Percentiles rank a stretch among this genome's conserved stretches.
Conservation (phyloP, 2,113 vertebrate genomes). For the Clarias gariepinus region DNA sequence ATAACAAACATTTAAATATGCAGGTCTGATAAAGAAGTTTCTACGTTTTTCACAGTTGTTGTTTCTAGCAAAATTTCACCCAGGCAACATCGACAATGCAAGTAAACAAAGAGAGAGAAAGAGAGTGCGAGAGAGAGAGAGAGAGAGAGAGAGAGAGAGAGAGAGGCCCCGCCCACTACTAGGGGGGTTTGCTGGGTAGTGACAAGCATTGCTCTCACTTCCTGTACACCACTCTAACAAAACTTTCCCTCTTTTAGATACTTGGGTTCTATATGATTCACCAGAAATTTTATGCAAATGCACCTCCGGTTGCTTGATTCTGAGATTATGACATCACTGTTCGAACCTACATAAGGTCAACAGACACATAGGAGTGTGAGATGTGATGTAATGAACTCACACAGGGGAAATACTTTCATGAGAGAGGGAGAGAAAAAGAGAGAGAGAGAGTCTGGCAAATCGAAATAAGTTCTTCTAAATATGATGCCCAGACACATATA, state of each 20-base stretch:
- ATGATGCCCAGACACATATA: constrained; percentile 3
- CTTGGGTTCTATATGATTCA: constrained; percentile 56
- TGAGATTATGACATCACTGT: constrained; percentile 30
- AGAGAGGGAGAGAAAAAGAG: neutral
- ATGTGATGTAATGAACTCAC: constrained; percentile 38
- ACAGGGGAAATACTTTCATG: constrained; percentile 38
- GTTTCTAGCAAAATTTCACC: neutral
- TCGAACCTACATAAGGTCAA: constrained; percentile 46
- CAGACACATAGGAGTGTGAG: constrained; percentile 4
- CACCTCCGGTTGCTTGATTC: neutral
- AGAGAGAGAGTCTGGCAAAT: neutral
- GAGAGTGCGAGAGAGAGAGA: constrained; percentile 20
- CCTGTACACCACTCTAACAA: constrained; percentile 41
- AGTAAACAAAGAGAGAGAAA: constrained; percentile 43
- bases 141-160: constrained; percentile 9
- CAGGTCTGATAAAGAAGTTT: neutral
- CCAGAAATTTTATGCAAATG: constrained; percentile 64
- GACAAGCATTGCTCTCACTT: constrained; percentile 46
- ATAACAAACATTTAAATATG: neutral
- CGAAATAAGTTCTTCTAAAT: constrained; percentile 8
- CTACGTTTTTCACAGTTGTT: neutral
- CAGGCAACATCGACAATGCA: constrained; percentile 35
- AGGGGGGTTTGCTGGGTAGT: constrained; percentile 36
- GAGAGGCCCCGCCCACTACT: constrained; percentile 49
- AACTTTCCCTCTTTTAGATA: constrained; percentile 48